Base-by-base conservation (phyloP, 2,113 vertebrate genomes). In the Nannospalax galili region DNA sequence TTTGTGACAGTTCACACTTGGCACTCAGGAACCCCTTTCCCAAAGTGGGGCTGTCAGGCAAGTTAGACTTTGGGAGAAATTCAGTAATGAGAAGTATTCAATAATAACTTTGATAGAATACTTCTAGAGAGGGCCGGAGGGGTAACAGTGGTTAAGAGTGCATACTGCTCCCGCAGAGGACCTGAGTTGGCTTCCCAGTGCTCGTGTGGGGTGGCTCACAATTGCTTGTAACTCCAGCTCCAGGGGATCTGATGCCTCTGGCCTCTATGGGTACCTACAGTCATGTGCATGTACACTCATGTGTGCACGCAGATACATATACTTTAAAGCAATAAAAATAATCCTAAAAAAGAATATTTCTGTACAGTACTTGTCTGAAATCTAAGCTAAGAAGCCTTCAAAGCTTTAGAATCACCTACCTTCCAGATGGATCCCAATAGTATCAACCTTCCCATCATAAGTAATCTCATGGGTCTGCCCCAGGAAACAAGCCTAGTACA, bases 1-100 rank as follows among this genome's bases (percentile, higher is more conserved):
- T 22, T 16, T 65, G 35, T 20, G 72, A 84, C 32, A 37, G 20
- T 24, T 80, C 24, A 52, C 74, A 52, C 74, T 82, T 64, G 30
- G 3, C 70, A 65, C 90, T 92, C 80, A 65, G n/a, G 62, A 64
- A 16, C 32, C 64, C 72, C 48, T 62, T 97, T 90, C 74, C 70
- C 40, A 95, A 92, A 86, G 70, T 48, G 89, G n/a, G 81, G 74
- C 69, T 58, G 48, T 86, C 65, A 82, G 82, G 64, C 78, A 70
- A 65, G 72, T 88, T 70, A 60, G 45, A 48, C 26, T 80, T 93
- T 40, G 28, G 45, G 70, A 80, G 45, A 91, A 79, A 92, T 72
- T 89, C 52, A 92, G 28, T 79, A 70, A 42, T 87, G 84, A 52
- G 89, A 94, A 95, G 84, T 88, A 95, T 62, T 84, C 79, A 75